Conservation (phyloP, 2,888 invertebrate species). For the Pomacea canaliculata region DNA sequence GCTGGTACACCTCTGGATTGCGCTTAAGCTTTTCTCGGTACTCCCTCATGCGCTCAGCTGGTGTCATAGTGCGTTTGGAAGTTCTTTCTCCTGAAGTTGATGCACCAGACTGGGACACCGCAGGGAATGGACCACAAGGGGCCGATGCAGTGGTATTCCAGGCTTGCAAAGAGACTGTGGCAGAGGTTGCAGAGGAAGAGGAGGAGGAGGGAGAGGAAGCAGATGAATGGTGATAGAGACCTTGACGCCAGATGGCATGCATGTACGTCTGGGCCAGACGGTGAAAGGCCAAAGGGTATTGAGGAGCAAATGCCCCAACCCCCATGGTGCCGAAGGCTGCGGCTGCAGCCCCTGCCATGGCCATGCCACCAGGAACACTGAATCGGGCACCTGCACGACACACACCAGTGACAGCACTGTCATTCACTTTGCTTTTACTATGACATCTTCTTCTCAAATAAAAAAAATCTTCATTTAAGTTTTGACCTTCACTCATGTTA, state of each 20-base stretch:
- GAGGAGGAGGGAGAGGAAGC: slow-evolving; percentile 14
- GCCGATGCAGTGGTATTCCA: slow-evolving; percentile 13
- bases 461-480: too few relatives aligned
- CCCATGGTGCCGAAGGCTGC: slow-evolving; percentile 24
- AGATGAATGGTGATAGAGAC: slow-evolving; percentile 20
- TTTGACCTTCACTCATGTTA: too few relatives aligned
- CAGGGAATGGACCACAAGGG: background rate
- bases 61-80: slow-evolving; percentile 18
- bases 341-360: slow-evolving; percentile 22
- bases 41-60: slow-evolving; percentile 23
- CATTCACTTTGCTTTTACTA: too few relatives aligned
- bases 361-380: slow-evolving; percentile 23
- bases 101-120: background rate
- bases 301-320: slow-evolving; percentile 11
- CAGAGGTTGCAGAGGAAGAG: slow-evolving; percentile 1
- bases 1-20: slow-evolving; percentile 26
- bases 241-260: slow-evolving; percentile 26
- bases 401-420: slow-evolving; percentile 10
- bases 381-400: slow-evolving; percentile 29
- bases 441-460: too few relatives aligned
- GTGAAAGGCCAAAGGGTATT: slow-evolving; percentile 22
- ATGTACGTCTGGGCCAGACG: slow-evolving; percentile 27
- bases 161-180: slow-evolving; percentile 21
- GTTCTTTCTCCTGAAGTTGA: background rate
- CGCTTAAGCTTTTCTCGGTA: slow-evolving; percentile 23